Conservation (phyloP, 1,140 invertebrate species). For the Gonioctena quinquepunctata region DNA sequence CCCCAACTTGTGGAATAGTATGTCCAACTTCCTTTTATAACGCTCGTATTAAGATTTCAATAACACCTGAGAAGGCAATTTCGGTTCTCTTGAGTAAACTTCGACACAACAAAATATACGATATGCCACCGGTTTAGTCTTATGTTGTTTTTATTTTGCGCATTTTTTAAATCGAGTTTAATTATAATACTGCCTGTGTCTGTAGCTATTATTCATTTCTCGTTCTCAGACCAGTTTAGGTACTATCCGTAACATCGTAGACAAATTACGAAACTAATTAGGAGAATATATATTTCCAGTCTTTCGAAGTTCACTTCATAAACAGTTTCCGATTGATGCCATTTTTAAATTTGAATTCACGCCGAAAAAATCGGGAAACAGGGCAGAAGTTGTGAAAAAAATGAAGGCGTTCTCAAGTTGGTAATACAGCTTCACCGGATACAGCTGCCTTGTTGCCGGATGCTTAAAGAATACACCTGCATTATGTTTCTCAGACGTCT, state of each 20-base stretch:
- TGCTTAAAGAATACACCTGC: slow-evolving; percentile 49
- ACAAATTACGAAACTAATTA: too few relatives aligned
- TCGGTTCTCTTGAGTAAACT: background rate
- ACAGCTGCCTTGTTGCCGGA: slow-evolving; percentile 52
- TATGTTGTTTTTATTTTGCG: too few relatives aligned
- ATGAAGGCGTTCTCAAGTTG: slow-evolving; percentile 48
- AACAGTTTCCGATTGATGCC: too few relatives aligned
- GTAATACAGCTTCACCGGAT: slow-evolving; percentile 48
- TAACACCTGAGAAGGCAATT: slow-evolving; percentile 33
- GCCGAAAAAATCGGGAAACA: slow-evolving; percentile 18
- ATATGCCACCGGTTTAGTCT: too few relatives aligned
- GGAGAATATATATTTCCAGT: too few relatives aligned
- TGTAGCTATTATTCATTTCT: too few relatives aligned
- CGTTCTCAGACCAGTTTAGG: too few relatives aligned
- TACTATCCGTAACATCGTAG: too few relatives aligned
- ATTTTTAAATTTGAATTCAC: background rate
- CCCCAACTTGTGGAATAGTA: slow-evolving; percentile 52
- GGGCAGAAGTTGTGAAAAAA: slow-evolving; percentile 34
- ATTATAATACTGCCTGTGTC: too few relatives aligned
- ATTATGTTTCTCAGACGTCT: slow-evolving; percentile 52
- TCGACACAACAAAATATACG: too few relatives aligned
- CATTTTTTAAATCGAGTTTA: too few relatives aligned
- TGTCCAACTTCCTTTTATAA: slow-evolving; percentile 48
- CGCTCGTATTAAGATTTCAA: slow-evolving; percentile 30
- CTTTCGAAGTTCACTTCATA: too few relatives aligned